phyloP scores from a whole-genome alignment of 2,113 vertebrate species.

The Arvicanthis niloticus region DNA sequence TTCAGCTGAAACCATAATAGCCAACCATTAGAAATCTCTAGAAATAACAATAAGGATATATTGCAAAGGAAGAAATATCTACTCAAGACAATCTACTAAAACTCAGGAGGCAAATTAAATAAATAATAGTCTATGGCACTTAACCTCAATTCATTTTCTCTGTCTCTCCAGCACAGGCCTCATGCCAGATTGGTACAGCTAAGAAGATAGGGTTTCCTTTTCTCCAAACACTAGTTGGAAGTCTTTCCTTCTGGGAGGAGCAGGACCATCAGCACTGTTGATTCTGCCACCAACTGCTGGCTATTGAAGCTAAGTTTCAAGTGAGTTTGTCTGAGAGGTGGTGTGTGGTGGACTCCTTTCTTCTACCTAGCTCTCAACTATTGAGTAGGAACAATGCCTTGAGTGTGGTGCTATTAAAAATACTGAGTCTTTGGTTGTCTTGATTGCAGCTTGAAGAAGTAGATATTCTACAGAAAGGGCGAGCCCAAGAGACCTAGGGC shows the following conservation, averaged over 20 bases:
- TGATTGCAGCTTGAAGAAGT: not conserved
- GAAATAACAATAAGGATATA: constrained; percentile 17
- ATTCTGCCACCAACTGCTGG: not conserved
- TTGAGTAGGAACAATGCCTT: not conserved
- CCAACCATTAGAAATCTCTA: not conserved
- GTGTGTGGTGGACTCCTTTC: not conserved
- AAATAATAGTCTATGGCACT: not conserved
- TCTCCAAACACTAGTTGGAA: constrained; percentile 14
- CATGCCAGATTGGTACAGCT: not conserved
- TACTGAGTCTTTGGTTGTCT: not conserved
- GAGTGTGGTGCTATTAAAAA: not conserved
- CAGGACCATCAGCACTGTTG: not conserved
- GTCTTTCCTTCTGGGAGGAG: not conserved
- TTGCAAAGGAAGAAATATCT: constrained; percentile 33
- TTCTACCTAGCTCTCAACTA: not conserved
- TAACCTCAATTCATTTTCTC: not conserved
- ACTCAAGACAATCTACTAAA: constrained; percentile 27
- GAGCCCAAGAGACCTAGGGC: constrained; percentile 4
- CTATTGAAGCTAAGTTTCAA: constrained; percentile 24
- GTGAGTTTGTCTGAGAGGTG: not conserved
- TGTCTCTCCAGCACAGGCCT: not conserved
- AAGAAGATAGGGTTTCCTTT: not conserved
- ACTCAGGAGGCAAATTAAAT: not conserved
- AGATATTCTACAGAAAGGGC: not conserved
- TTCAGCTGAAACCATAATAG: not conserved